phyloP scores from a whole-genome alignment of 2,113 vertebrate species.

The Tautogolabrus adspersus region DNA sequence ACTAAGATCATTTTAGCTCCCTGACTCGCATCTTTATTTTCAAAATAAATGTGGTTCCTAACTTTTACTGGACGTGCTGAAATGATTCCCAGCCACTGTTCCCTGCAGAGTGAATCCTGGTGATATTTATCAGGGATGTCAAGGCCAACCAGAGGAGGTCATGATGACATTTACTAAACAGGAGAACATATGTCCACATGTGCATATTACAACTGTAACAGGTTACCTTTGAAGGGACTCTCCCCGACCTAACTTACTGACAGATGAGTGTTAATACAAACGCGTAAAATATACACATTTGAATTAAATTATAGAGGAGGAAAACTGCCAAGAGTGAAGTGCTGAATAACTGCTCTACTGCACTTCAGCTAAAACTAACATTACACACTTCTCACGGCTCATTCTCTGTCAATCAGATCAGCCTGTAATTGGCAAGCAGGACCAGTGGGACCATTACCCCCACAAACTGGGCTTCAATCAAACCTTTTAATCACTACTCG shows the following conservation, averaged over 20 bases:
- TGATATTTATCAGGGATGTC: too few species aligned
- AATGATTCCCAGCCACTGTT: too few species aligned
- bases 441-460: slow-evolving; percentile 54
- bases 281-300: not conserved
- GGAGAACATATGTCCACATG: not conserved
- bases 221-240: not conserved
- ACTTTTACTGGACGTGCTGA: too few species aligned
- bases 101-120: too few species aligned
- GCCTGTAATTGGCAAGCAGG: slow-evolving; percentile 56
- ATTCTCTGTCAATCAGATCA: slow-evolving; percentile 54
- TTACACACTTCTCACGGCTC: slow-evolving; percentile 33
- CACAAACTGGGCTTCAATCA: slow-evolving; percentile 58
- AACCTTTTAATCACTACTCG: slow-evolving; percentile 35
- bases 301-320: not conserved
- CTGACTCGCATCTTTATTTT: too few species aligned
- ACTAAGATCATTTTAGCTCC: too few species aligned
- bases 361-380: slow-evolving; percentile 35
- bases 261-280: not conserved
- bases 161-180: not conserved
- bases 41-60: too few species aligned
- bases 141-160: too few species aligned
- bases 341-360: slow-evolving; percentile 18
- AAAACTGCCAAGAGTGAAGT: not conserved
- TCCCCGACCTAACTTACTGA: too few species aligned
- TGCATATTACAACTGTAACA: not conserved